phyloP scores from a whole-genome alignment of 1,140 invertebrate species.

The Hyposmocoma kahamanoa region DNA sequence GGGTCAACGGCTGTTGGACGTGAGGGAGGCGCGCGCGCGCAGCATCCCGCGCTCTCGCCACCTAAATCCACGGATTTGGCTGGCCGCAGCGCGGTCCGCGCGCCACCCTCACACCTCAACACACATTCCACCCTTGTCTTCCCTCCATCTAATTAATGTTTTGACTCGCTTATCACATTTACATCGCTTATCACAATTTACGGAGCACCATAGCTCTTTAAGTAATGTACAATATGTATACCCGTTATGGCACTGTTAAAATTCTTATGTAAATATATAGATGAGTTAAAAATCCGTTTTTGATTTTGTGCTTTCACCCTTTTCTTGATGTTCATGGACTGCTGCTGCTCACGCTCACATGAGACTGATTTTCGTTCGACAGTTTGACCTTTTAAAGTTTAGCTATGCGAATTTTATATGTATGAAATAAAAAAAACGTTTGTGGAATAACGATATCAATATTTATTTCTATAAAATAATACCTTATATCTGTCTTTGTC shows the following conservation, averaged over 20 bases:
- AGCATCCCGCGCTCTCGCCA: conserved; percentile 63
- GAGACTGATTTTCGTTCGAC: too few species aligned
- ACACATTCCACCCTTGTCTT: conserved; percentile 41
- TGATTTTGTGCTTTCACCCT: too few species aligned
- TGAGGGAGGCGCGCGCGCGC: conserved; percentile 21
- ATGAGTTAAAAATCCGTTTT: conserved; percentile 64
- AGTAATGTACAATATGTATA: conserved; percentile 38
- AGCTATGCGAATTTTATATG: too few species aligned
- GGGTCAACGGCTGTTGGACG: background rate
- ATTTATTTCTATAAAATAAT: too few species aligned
- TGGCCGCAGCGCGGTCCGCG: conserved; percentile 49
- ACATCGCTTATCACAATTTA: conserved; percentile 19
- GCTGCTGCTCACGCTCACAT: too few species aligned
- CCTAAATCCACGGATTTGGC: conserved; percentile 65
- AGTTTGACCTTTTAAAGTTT: too few species aligned
- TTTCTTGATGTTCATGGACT: too few species aligned
- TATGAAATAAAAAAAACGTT: too few species aligned
- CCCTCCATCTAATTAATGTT: conserved; percentile 42
- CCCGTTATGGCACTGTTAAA: conserved; percentile 67
- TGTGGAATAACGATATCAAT: too few species aligned
- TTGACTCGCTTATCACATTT: conserved; percentile 41
- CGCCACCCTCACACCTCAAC: conserved; percentile 31
- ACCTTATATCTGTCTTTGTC: too few species aligned
- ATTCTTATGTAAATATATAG: conserved; percentile 73
- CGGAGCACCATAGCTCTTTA: conserved; percentile 46